Evolutionary conservation across 1,140 invertebrate genomes (phyloP), one percentile per base, ranked within the genome.

Genomic region (Drosophila littoralis): DNA sequence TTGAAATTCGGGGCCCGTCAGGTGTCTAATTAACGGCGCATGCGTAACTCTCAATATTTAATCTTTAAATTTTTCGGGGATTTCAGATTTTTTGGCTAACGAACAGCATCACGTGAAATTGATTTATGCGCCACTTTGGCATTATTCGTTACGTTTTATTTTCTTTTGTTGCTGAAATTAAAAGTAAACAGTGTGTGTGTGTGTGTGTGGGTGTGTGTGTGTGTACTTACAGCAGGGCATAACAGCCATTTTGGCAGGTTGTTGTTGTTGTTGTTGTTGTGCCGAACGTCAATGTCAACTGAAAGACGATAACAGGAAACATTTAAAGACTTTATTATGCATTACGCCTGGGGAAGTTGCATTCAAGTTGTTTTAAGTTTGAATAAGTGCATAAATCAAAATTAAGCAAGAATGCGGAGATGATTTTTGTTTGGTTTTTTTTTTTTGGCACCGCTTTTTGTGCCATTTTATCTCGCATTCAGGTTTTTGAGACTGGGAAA

Each of bases 211-310:
- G 22, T 22, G 22, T 46, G 43, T 10, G 2, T 10, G 46, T 28
- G 54, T 63, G 51, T 84, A 91, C 89, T 91, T 89, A 91, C 89
- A 85, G 52, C 76, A 78, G 48, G 84, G 84, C 17, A 91, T 77
- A 76, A 91, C 84, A 73, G 90, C 90, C 89, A 91, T 91, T 69
- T 79, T 77, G 69, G 42, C 59, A 61, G 54, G 28, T 72, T 85
- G 70, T 80, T 65, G 17, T 70, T 58, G 58, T 79, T 68, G 17
- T 59, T 43, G 55, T 64, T 58, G 58, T 43, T 63, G 43, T 43
- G 67, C 48, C 64, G 22, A 43, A 50, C 40, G 48, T 65, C 65
- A 63, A 36, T 55, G 58, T 80, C 66, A 83, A 71, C 84, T 88
- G 76, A 61, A 84, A 79, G 45, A 54, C 28, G 58, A 69, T 33